Conservation (phyloP, 1,140 invertebrate genomes). For the Aphelenchoides avenae region DNA sequence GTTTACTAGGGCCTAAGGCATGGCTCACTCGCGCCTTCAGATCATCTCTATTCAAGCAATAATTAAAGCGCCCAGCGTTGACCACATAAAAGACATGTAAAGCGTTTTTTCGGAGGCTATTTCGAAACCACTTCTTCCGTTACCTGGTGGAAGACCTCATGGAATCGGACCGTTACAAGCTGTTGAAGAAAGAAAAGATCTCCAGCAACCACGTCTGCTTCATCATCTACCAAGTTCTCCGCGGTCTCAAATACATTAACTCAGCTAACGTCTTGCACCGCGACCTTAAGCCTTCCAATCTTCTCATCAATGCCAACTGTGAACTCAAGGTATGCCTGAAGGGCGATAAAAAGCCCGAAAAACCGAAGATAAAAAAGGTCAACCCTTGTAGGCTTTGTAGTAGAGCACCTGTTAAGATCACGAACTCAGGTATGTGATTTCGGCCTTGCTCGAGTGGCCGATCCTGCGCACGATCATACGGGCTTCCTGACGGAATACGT, state of each 20-base stretch:
- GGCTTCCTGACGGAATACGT: slow-evolving; percentile 99
- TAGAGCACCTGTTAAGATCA: too few relatives aligned
- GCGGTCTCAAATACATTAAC: slow-evolving; percentile 98
- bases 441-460: slow-evolving; percentile 88
- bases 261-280: slow-evolving; percentile 98
- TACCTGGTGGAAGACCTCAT: slow-evolving; percentile 99
- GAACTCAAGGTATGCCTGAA: slow-evolving; percentile 95
- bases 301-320: slow-evolving; percentile 96
- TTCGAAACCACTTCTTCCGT: too few relatives aligned
- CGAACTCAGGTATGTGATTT: slow-evolving; percentile 86
- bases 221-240: slow-evolving; percentile 98
- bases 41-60: slow-evolving; percentile 99
- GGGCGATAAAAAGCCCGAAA: too few relatives aligned
- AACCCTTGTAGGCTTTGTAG: too few relatives aligned
- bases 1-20: too few relatives aligned
- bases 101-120: too few relatives aligned
- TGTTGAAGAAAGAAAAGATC: slow-evolving; percentile 92
- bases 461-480: slow-evolving; percentile 98
- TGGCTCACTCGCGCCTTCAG: too few relatives aligned
- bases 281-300: slow-evolving; percentile 95
- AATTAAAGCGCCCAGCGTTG: slow-evolving; percentile 83
- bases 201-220: slow-evolving; percentile 99
- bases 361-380: too few relatives aligned
- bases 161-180: slow-evolving; percentile 99
- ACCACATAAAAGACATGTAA: slow-evolving; percentile 96